phyloP scores from a whole-genome alignment of 1,140 invertebrate species.

The Ylistrum balloti region DNA sequence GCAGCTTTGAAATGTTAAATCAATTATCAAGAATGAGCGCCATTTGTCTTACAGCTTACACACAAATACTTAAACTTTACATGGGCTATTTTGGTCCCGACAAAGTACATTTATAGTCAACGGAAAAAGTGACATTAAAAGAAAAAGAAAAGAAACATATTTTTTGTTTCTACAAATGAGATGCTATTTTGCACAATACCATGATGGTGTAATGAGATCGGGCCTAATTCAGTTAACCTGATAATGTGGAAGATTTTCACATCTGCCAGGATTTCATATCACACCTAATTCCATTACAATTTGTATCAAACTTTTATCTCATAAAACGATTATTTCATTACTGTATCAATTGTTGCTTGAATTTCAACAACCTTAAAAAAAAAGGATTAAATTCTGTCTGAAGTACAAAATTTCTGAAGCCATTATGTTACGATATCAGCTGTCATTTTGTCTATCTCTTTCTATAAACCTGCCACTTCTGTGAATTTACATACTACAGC shows the following conservation, averaged over 20 bases:
- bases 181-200: conserved; percentile 11
- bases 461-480: not conserved
- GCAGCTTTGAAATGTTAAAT: conserved; percentile 39
- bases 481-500: not conserved
- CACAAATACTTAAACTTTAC: not conserved
- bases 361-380: not conserved
- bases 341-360: not conserved
- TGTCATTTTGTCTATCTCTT: not conserved
- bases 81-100: not conserved
- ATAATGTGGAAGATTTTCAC: not conserved
- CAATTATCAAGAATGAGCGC: not conserved
- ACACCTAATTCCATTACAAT: not conserved
- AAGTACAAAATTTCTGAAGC: not conserved
- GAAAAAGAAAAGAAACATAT: not conserved
- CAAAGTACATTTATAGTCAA: not conserved
- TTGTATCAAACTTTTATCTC: conserved; percentile 7
- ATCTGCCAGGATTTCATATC: not conserved
- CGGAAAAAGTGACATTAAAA: conserved; percentile 24
- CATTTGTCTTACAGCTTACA: not conserved
- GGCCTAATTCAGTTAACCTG: not conserved
- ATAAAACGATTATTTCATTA: not conserved
- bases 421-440: not conserved
- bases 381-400: not conserved
- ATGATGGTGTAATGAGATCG: not conserved
- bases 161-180: not conserved